A percentile compares a stretch with the other conserved stretches of the same genome.
Evolutionary conservation across 64 coral and sea anemone species (phyloP).

Genomic region (Montipora sp.): DNA sequence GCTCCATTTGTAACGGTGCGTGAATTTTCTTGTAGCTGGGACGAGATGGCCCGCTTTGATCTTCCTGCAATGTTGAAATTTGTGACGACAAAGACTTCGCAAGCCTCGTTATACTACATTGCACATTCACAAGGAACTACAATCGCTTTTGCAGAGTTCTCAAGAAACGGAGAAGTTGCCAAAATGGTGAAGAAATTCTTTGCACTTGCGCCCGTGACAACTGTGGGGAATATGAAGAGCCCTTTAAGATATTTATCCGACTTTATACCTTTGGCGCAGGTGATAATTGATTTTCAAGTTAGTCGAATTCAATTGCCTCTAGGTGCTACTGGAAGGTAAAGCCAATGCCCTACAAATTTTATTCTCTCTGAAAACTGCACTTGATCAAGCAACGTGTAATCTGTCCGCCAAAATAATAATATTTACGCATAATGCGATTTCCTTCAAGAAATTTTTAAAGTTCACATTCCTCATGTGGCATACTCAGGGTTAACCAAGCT

Average conservation of each 20-base stretch:
- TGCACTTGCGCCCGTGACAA: conserved; percentile 77
- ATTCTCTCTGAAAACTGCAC: no score
- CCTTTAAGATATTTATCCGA: conserved; percentile 71
- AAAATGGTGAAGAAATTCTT: conserved; percentile 84
- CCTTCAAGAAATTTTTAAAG: no score
- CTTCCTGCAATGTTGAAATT: conserved; percentile 90
- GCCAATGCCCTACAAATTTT: no score
- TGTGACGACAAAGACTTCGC: conserved; percentile 65
- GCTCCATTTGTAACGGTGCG: no score
- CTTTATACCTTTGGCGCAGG: conserved; percentile 64
- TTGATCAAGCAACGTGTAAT: no score
- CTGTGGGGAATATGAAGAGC: conserved; percentile 69
- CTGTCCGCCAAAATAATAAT: no score
- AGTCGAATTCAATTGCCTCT: no score
- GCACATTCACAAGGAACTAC: conserved; percentile 88
- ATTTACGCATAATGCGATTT: no score
- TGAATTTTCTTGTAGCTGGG: conserved; percentile 53
- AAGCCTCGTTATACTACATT: conserved; percentile 66
- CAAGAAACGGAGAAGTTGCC: conserved; percentile 63
- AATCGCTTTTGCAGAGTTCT: conserved; percentile 83
- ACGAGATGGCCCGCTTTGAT: conserved; percentile 90
- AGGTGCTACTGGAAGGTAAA: no score
- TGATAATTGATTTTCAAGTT: not conserved
- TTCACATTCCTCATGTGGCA: no score
- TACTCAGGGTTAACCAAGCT: no score